Base-by-base conservation (phyloP, 2,113 vertebrate species). In the Candoia aspera region DNA sequence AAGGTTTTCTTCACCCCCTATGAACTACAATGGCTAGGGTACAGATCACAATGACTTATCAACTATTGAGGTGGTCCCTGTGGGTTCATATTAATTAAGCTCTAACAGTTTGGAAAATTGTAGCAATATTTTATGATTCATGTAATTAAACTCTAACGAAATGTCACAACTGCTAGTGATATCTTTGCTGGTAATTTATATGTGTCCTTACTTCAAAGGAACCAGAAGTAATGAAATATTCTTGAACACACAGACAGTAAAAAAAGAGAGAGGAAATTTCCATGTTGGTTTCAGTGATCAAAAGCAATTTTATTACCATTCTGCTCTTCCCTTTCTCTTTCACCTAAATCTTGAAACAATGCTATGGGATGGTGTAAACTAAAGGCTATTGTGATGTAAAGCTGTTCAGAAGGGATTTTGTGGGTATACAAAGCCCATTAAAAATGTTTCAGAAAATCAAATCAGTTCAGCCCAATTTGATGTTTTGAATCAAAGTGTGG, bases 121-220 rank as follows among this genome's bases (percentile, higher is more conserved):
- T 97, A 97, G 96, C 97, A 98, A 98, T 98, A 97, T 98, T 98
- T 97, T 98, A 98, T 97, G 97, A 97, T 98, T 98, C 97, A 97
- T 97, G 97, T 98, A 98, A 98, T 98, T 98, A 98, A 98, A 98
- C 96, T 97, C 96, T 97, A 97, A 97, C 97, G 95, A 97, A 98
- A 97, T 97, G 97, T 98, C 97, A 98, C 97, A 97, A 97, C 95
- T n/a, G 0, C 95, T 97, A 96, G 95, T 97, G 97, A 95, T 97
- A 97, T 97, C 97, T 97, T 94, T 93, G 95, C 94, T 95, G 96
- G 97, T 98, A 97, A 98, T 98, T 98, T 97, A 98, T 97, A 97
- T 95, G 97, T 94, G 94, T 91, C 95, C 94, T 92, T 95, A 90
- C 96, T 96, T 97, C 97, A 97, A 96, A 97, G 97, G 95, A 97